Percentiles rank a stretch among this genome's conserved stretches.
These are phyloP conservation scores for Calameuta pallipes DNA, from an alignment of 2,888 invertebrate genomes.

Conservation along the genomic window DNA sequence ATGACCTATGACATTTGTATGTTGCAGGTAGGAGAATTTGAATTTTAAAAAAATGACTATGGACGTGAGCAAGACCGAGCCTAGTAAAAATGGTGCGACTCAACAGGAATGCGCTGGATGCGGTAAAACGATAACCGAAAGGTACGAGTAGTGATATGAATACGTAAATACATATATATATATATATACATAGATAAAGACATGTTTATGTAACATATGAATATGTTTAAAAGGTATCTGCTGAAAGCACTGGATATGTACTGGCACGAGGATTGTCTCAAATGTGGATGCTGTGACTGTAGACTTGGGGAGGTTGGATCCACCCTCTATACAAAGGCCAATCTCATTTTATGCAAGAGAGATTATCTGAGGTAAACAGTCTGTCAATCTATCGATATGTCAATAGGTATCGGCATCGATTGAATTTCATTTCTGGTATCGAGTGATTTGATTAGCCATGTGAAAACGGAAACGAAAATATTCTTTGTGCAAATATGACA, in stretches of 20 bases:
- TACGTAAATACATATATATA: too few species aligned
- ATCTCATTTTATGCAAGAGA: conserved; percentile 89
- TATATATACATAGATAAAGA: too few species aligned
- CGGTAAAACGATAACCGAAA: conserved; percentile 85
- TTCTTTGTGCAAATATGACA: conserved; percentile 3
- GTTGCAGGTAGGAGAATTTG: conserved; percentile 31
- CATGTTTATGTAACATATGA: too few species aligned
- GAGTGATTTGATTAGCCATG: too few species aligned
- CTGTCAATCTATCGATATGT: background rate
- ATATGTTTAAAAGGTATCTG: conserved; percentile 66
- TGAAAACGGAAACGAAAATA: conserved; percentile 11
- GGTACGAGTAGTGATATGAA: conserved; percentile 65
- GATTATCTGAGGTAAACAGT: conserved; percentile 86
- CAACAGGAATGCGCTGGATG: conserved; percentile 85
- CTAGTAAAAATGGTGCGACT: conserved; percentile 60
- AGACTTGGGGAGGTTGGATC: conserved; percentile 93
- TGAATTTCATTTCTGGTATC: too few species aligned
- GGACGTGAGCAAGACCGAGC: conserved; percentile 62
- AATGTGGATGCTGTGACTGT: conserved; percentile 93
- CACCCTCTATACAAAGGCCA: conserved; percentile 89
- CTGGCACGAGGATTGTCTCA: conserved; percentile 96
- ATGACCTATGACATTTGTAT: conserved; percentile 4
- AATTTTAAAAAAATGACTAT: conserved; percentile 55
- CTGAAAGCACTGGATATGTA: conserved; percentile 88
- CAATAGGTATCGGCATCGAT: background rate